Evolutionary conservation across 1,140 invertebrate species (phyloP), one percentile per base, ranked within the genome.

Genomic region (Spodoptera frugiperda): DNA sequence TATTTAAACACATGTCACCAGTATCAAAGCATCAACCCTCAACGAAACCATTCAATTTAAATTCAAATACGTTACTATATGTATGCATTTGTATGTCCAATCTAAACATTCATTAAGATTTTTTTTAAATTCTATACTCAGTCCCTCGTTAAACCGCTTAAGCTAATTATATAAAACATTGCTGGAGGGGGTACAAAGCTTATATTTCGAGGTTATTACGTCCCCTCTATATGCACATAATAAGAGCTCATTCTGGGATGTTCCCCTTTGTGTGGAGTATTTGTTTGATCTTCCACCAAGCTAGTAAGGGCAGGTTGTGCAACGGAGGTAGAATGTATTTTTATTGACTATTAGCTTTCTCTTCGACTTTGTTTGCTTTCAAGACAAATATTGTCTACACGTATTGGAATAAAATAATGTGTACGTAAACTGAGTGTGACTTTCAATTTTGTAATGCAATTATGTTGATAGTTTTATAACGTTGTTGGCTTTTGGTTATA

Each of bases 21-120:
- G 65, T 82, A 81, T 87, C 88, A 89, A 89, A 87, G 80, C 71
- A 78, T 71, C 82, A 81, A 89, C 86, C 87, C 90, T 84, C 80
- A 61, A 39, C 14, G 15, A 2, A 17, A 61, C 15, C 57, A 82
- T 76, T 73, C 82, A 91, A 91, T 93, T 82, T 89, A 89, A 86
- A 93, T 93, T 92, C 88, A 91, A 91, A 93, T 90, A 89, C 79
- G 83, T 82, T 76, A 71, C 76, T 78, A 90, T 85, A 84, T 88
- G 33, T 39, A 39, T 39, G 33, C 89, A 87, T 87, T 90, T 86
- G 87, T 87, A 89, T 84, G 82, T 89, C 88, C 86, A 91, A 91
- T 91, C 89, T 85, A 93, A 93, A 93, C 89, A 92, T 92, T 93
- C 87, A 91, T 91, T 93, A 91, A 51, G 81, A 85, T 86, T 88